These are phyloP conservation scores for Erebia ligea DNA, from an alignment of 2,888 invertebrate genomes.

Conservation along the genomic window DNA sequence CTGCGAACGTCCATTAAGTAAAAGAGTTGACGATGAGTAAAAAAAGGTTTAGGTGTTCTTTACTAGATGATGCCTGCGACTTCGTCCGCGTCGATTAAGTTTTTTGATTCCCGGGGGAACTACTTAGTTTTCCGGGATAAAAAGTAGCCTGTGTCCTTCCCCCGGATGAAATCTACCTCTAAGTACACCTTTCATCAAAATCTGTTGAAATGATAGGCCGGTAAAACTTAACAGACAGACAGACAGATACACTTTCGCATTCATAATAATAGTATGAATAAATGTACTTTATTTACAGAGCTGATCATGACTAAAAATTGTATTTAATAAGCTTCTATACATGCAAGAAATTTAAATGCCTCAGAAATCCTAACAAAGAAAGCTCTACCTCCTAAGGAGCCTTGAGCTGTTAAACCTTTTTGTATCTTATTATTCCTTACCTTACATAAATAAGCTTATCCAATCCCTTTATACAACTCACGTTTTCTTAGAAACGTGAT, in stretches of 20 bases:
- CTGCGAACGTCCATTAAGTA: no score
- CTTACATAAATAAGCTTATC: constrained; percentile 30
- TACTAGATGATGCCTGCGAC: no score
- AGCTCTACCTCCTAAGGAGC: neutral
- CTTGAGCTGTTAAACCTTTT: constrained; percentile 1
- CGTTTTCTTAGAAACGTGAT: constrained; percentile 38
- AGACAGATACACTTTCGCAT: no score
- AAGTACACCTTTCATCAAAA: no score
- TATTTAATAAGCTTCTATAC: neutral
- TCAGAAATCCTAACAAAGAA: constrained; percentile 9
- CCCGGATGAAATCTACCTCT: no score
- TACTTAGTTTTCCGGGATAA: no score
- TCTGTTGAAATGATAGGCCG: no score
- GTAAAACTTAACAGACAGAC: no score
- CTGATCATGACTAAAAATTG: neutral
- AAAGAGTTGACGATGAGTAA: neutral
- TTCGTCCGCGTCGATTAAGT: no score
- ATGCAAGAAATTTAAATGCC: neutral
- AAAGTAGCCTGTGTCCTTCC: no score
- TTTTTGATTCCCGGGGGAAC: no score
- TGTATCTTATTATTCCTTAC: constrained; percentile 12
- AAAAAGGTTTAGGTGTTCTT: neutral
- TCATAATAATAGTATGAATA: no score
- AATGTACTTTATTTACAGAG: neutral
- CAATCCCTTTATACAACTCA: constrained; percentile 32